Conservation (phyloP, 2,888 invertebrate species). For the Drosophila gaucha region DNA sequence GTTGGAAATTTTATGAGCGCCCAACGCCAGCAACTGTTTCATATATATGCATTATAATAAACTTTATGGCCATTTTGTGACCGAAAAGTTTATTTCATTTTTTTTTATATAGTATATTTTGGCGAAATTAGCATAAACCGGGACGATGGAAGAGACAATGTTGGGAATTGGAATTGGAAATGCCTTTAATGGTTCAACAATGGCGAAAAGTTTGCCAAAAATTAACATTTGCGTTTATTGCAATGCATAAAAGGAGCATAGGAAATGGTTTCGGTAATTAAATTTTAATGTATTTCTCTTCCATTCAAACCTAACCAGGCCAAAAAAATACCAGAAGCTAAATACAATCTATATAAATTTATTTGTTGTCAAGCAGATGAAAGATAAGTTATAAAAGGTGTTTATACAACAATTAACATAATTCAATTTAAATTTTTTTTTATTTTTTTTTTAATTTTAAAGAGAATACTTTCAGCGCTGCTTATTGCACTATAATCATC, state of each 20-base stretch:
- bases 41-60: conserved; percentile 59
- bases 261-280: conserved; percentile 27
- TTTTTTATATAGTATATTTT: conserved; percentile 13
- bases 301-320: conserved; percentile 15
- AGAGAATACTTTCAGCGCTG: too few relatives aligned
- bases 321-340: conserved; percentile 3
- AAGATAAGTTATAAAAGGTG: background rate
- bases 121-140: conserved; percentile 24
- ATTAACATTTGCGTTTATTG: conserved; percentile 25
- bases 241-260: conserved; percentile 7
- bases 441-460: too few relatives aligned
- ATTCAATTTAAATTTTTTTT: too few relatives aligned
- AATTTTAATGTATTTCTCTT: conserved; percentile 21
- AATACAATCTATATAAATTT: background rate
- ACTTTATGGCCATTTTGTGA: conserved; percentile 75
- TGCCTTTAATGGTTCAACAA: conserved; percentile 44
- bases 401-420: background rate
- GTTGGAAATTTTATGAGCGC: conserved; percentile 37
- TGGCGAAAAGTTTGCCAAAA: conserved; percentile 24
- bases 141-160: conserved; percentile 10
- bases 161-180: conserved; percentile 26
- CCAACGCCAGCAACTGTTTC: conserved; percentile 39
- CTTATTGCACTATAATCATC: too few relatives aligned
- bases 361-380: background rate
- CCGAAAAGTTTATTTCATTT: conserved; percentile 48